Conservation (phyloP, 1,140 invertebrate genomes). For the Lycorma delicatula region DNA sequence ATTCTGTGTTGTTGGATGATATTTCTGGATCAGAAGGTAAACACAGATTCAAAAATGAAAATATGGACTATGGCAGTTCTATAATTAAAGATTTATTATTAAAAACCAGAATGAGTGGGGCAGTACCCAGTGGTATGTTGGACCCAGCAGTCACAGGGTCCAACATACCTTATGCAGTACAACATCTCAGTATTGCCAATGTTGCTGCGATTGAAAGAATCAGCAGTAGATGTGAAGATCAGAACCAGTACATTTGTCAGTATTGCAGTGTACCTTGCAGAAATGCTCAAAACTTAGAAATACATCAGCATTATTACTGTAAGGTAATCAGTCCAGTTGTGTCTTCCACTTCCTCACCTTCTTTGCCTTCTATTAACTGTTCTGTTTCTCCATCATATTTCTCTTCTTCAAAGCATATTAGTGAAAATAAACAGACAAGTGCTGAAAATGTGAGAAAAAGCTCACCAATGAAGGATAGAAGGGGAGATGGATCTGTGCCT, state of each 20-base stretch:
- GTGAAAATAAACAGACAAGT: not conserved
- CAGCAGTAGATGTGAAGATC: not conserved
- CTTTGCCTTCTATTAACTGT: constrained; percentile 17
- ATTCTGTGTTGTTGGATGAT: too few species aligned
- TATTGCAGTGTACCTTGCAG: constrained; percentile 55
- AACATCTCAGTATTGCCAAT: not conserved
- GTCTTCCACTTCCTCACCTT: too few species aligned
- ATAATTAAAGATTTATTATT: constrained; percentile 77
- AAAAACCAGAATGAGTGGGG: constrained; percentile 45
- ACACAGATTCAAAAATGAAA: too few species aligned
- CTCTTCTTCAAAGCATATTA: not conserved
- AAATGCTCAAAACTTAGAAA: constrained; percentile 57
- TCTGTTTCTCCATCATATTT: constrained; percentile 6
- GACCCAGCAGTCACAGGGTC: not conserved
- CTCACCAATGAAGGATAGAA: not conserved
- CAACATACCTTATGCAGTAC: not conserved
- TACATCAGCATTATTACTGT: constrained; percentile 60
- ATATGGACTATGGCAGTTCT: too few species aligned
- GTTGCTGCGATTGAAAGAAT: not conserved
- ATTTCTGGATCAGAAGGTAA: too few species aligned
- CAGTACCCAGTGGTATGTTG: not conserved
- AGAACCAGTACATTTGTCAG: constrained; percentile 42
- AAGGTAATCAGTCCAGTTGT: constrained; percentile 36
- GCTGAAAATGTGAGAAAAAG: not conserved
- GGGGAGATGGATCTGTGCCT: constrained; percentile 1